phyloP scores from a whole-genome alignment of 2,797 vertebrate species.

The Melanotaenia pygmaea region DNA sequence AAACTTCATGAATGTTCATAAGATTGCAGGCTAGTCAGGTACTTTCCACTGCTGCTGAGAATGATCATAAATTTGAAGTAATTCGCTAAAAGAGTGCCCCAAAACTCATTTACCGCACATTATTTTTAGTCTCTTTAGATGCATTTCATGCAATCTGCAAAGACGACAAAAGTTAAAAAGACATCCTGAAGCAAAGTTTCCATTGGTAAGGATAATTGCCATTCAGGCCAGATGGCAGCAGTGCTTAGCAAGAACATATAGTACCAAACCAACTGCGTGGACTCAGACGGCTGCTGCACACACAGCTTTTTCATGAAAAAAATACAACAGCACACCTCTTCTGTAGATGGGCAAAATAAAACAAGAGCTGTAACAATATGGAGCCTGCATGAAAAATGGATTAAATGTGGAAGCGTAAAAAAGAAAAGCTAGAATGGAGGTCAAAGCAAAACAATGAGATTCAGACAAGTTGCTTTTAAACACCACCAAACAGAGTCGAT shows the following conservation, averaged over 20 bases:
- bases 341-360: conserved; percentile 50
- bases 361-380: conserved; percentile 52
- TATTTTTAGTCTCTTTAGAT: conserved; percentile 1
- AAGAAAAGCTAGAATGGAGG: conserved; percentile 44
- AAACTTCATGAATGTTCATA: conserved; percentile 61
- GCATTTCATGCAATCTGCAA: conserved; percentile 22
- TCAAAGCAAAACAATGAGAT: conserved; percentile 36
- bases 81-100: not conserved
- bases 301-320: conserved; percentile 29
- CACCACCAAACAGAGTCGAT: conserved; percentile 21
- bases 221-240: conserved; percentile 51
- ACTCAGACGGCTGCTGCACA: conserved; percentile 60
- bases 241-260: conserved; percentile 58
- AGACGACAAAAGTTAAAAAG: conserved; percentile 37
- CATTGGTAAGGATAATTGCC: conserved; percentile 33
- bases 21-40: conserved; percentile 21
- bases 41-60: conserved; percentile 31
- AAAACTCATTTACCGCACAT: not conserved
- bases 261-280: conserved; percentile 57
- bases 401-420: conserved; percentile 36
- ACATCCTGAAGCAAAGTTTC: conserved; percentile 38
- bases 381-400: conserved; percentile 53
- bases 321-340: conserved; percentile 33
- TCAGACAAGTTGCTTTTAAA: conserved; percentile 24
- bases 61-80: conserved; percentile 15